Conservation (phyloP, 2,888 invertebrate species). For the Trissonchulus latispiculum region DNA sequence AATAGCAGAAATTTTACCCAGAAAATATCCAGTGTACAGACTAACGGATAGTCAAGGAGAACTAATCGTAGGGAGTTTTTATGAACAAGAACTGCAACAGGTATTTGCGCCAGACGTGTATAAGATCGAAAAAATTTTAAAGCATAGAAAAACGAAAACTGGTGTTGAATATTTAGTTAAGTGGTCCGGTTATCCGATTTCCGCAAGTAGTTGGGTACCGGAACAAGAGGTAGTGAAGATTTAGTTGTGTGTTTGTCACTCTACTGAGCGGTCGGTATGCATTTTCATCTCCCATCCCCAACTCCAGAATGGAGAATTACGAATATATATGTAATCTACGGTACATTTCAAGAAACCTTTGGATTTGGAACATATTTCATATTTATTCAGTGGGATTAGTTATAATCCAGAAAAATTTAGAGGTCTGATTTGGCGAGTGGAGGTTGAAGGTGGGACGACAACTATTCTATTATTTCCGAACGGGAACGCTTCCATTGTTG, state of each 20-base stretch:
- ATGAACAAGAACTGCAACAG: neutral
- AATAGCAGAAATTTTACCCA: neutral
- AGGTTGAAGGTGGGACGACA: too few species aligned
- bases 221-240: neutral
- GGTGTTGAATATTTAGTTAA: neutral
- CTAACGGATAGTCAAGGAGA: neutral
- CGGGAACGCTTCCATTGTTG: too few species aligned
- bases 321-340: neutral
- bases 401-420: neutral
- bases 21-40: neutral
- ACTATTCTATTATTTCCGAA: too few species aligned
- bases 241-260: too few species aligned
- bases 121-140: neutral
- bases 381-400: neutral
- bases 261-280: too few species aligned
- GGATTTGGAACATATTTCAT: neutral
- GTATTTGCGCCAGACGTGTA: too few species aligned
- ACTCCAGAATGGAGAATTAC: neutral
- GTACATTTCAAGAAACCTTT: neutral
- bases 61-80: neutral
- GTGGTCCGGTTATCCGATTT: neutral
- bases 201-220: neutral
- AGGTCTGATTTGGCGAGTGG: neutral
- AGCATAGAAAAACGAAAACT: neutral
- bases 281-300: neutral